Evolutionary conservation across 2,888 invertebrate genomes (phyloP).

Genomic region (Abscondita cerata): DNA sequence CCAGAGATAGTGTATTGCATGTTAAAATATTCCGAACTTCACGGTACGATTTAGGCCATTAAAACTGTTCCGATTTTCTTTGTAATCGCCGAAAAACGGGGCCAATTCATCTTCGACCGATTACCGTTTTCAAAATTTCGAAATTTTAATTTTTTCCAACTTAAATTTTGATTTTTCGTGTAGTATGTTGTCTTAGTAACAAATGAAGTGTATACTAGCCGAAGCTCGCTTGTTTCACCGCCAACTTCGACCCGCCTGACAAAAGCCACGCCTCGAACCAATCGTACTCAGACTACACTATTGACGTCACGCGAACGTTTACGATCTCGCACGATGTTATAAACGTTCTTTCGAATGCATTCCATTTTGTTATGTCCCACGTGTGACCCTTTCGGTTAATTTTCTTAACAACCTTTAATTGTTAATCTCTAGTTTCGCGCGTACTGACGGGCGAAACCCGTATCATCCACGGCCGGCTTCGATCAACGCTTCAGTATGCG

Average conservation of each 20-base stretch:
- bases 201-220: slow-evolving; percentile 41
- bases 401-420: slow-evolving; percentile 15
- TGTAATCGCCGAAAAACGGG: slow-evolving; percentile 32
- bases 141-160: slow-evolving; percentile 17
- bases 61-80: slow-evolving; percentile 26
- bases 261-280: slow-evolving; percentile 45
- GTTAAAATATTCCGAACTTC: slow-evolving; percentile 44
- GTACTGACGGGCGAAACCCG: too few species aligned
- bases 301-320: slow-evolving; percentile 44
- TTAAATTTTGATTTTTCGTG: slow-evolving; percentile 21
- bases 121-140: slow-evolving; percentile 32
- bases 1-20: slow-evolving; percentile 45
- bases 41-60: slow-evolving; percentile 31
- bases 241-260: slow-evolving; percentile 47
- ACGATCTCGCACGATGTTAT: slow-evolving; percentile 35
- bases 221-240: slow-evolving; percentile 39
- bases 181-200: slow-evolving; percentile 30
- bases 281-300: slow-evolving; percentile 38
- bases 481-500: too few species aligned
- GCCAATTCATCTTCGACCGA: slow-evolving; percentile 5
- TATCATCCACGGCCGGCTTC: too few species aligned
- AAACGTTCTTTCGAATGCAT: slow-evolving; percentile 40
- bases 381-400: slow-evolving; percentile 39
- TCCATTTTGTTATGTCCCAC: slow-evolving; percentile 46
- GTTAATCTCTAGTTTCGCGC: too few species aligned